These are phyloP conservation scores for Oreochromis spilurus DNA, from an alignment of 2,113 vertebrate genomes.

Conservation along the genomic window DNA sequence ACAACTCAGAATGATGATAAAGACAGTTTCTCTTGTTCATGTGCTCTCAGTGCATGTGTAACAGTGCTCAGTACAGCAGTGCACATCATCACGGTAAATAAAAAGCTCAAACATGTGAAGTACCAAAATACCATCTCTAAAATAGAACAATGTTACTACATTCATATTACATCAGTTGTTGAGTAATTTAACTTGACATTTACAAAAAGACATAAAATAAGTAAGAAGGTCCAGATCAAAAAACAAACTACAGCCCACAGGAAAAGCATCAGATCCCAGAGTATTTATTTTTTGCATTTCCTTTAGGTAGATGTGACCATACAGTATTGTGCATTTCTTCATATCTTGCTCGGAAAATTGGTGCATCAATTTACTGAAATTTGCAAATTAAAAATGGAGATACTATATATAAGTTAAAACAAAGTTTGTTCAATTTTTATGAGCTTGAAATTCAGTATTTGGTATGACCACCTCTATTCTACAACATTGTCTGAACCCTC, in stretches of 20 bases:
- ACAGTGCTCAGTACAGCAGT: neutral
- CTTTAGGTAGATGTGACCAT: rapidly evolving
- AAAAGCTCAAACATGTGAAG: neutral
- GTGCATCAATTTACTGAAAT: rapidly evolving
- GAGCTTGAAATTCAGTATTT: neutral
- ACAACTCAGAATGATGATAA: neutral
- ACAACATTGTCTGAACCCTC: neutral
- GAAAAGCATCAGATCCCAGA: neutral
- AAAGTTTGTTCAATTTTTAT: neutral
- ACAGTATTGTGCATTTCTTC: neutral
- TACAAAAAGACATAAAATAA: neutral
- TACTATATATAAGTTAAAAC: neutral
- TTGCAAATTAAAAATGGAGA: neutral
- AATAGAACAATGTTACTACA: neutral
- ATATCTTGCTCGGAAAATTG: rapidly evolving
- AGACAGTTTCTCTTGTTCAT: neutral
- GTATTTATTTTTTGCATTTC: neutral
- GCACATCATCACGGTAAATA: neutral
- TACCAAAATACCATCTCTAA: neutral
- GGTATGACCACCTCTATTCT: neutral
- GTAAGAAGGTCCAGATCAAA: neutral
- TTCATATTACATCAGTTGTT: neutral
- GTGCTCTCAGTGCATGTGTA: neutral
- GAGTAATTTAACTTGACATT: neutral
- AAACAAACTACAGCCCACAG: neutral